Evolutionary conservation across 30 jellyfish, hydroid and myxozoan species (phyloP), one percentile per base, ranked within the genome.

Genomic region (Aurelia coerulea): DNA sequence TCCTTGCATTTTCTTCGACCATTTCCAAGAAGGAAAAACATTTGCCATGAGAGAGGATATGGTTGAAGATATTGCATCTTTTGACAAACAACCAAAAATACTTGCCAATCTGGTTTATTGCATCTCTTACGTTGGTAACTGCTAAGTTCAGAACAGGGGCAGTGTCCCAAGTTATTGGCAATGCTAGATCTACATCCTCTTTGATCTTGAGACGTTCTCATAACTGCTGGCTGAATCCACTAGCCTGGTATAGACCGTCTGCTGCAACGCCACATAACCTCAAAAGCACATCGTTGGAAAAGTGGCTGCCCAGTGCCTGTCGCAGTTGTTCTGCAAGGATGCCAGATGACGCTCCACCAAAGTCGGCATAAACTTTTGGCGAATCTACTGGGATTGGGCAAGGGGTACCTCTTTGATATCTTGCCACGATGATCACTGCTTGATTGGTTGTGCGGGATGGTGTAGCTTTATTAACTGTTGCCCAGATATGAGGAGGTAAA

Each of bases 201-300:
- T 18, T 64, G 29, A 66, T n/a, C 59, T 81, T 81, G 9, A 79
- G 34, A 33, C 65, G 69, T 39, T 79, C 81, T 67, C 63, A 31
- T 16, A 79, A 23, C 39, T 41, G 41, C 4, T 13, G 46, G 14
- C 91, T 31, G 75, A 81, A 81, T 8, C 91, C 83, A 46, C 52
- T 50, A 2, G 83, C 91, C 39, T 81, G 65, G 50, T 69, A 81
- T 13, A 84, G 91, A 4, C 76, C 91, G 68, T 81, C 91, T 50
- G 91, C 91, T 17, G 91, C 91, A 65, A 69, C 65, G 37, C 91
- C 84, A 68, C 91, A 81, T 17, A 81, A 32, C 42, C 92, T 83
- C 51, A 88, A 60, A 52, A 73, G 52, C 11, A 73, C 56, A 73
- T 73, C 87, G 18, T 17, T 7, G 49, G 87, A 59, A 72, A 83